Percentiles rank a stretch among this genome's conserved stretches.
phyloP scores from a whole-genome alignment of 2,888 invertebrate genomes.

The Lithosia quadra region DNA sequence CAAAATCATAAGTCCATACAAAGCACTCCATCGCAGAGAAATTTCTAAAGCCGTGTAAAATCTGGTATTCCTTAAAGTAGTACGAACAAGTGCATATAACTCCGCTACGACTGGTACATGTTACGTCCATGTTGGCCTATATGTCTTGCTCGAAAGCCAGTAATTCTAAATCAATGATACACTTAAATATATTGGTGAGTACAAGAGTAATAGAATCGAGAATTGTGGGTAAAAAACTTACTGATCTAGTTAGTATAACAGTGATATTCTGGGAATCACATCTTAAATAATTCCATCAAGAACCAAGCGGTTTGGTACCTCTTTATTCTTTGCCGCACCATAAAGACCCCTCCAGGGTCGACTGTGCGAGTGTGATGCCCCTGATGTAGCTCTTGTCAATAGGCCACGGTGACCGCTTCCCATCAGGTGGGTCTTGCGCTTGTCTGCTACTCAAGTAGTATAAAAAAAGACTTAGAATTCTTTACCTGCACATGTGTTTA shows the following conservation, averaged over 20 bases:
- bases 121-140: constrained; percentile 16
- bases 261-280: neutral
- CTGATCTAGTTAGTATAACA: neutral
- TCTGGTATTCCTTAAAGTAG: constrained; percentile 30
- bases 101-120: constrained; percentile 15
- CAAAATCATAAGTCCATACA: neutral
- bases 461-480: no score
- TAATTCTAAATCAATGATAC: constrained; percentile 17
- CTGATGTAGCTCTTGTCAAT: no score
- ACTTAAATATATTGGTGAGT: constrained; percentile 1
- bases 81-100: constrained; percentile 21
- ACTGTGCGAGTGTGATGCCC: no score
- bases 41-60: constrained; percentile 13
- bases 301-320: no score
- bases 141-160: constrained; percentile 31
- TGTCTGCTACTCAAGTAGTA: no score
- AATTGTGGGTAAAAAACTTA: neutral
- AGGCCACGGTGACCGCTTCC: no score
- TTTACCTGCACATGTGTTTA: no score
- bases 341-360: no score
- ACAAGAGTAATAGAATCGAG: neutral
- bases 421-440: no score
- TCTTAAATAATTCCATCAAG: no score
- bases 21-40: neutral
- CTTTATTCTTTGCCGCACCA: no score